These are phyloP conservation scores for Choloepus hoffmanni DNA, from an alignment of 2,113 vertebrate species.

Conservation along the genomic window DNA sequence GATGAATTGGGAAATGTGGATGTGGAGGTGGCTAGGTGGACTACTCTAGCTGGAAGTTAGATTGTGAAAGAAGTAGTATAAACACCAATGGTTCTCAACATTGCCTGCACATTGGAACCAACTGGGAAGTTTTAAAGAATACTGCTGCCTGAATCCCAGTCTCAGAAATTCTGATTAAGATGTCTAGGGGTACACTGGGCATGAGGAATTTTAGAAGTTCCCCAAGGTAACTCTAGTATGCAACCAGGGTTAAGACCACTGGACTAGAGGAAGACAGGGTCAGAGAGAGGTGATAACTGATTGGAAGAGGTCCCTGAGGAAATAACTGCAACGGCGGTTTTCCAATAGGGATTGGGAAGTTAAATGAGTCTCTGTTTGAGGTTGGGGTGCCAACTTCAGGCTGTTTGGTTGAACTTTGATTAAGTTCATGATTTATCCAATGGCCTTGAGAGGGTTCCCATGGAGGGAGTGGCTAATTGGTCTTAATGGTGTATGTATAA, in stretches of 20 bases:
- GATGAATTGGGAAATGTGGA: not conserved
- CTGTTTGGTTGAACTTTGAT: not conserved
- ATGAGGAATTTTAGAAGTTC: not conserved
- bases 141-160: not conserved
- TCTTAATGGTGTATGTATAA: not conserved
- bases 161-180: not conserved
- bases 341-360: not conserved
- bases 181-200: not conserved
- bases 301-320: not conserved
- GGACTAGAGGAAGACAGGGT: not conserved
- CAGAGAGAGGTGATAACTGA: not conserved
- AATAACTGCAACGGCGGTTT: not conserved
- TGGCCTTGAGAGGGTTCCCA: not conserved
- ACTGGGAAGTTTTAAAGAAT: not conserved
- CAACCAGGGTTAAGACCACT: not conserved
- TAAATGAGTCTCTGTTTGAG: not conserved
- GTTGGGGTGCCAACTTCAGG: not conserved
- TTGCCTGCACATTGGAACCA: not conserved
- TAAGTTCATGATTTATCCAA: slow-evolving; percentile 21
- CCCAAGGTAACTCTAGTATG: not conserved
- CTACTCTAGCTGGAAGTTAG: not conserved
- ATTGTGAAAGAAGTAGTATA: not conserved
- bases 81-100: not conserved
- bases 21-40: not conserved
- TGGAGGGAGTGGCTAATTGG: not conserved